Evolutionary conservation across 2,797 vertebrate species (phyloP).

Genomic region (Brachyalestes nurse): DNA sequence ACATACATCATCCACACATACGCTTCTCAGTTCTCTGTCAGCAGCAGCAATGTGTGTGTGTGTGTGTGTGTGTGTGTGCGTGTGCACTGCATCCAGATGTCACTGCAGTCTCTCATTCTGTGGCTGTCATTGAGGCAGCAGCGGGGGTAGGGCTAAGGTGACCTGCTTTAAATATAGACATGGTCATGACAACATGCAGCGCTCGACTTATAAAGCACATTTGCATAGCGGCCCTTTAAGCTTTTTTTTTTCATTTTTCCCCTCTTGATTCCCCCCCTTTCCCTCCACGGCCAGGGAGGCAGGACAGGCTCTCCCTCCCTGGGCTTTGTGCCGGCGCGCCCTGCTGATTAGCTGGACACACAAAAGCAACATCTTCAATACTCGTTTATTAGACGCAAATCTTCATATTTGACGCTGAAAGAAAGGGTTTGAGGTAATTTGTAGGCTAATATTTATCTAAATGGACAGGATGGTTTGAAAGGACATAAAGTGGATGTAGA

Average conservation of each 20-base stretch:
- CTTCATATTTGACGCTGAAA: conserved; percentile 4
- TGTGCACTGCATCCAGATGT: conserved; percentile 74
- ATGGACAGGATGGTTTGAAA: not conserved
- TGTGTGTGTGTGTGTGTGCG: conserved; percentile 43
- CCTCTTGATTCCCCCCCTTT: conserved; percentile 8
- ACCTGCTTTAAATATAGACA: conserved; percentile 86
- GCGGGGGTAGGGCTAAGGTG: conserved; percentile 78
- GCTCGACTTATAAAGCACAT: conserved; percentile 77
- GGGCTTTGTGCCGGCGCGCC: conserved; percentile 4
- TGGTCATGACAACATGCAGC: conserved; percentile 81
- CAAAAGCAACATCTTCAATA: not conserved
- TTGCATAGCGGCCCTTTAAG: conserved; percentile 72
- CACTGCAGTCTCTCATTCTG: conserved; percentile 71
- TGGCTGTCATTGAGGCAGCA: conserved; percentile 79
- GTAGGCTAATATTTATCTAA: not conserved
- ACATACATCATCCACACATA: conserved; percentile 74
- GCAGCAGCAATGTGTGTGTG: conserved; percentile 26
- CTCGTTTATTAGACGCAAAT: not conserved
- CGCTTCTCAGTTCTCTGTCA: conserved; percentile 32
- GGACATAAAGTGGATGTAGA: not conserved
- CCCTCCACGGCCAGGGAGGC: conserved; percentile 27
- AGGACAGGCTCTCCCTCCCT: conserved; percentile 29
- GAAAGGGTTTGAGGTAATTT: not conserved
- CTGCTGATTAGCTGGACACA: conserved; percentile 33
- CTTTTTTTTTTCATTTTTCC: not conserved